A percentile compares a stretch with the other conserved stretches of the same genome.
Evolutionary conservation across 2,113 vertebrate genomes (phyloP).

Genomic region (Sarotherodon lohbergeri): DNA sequence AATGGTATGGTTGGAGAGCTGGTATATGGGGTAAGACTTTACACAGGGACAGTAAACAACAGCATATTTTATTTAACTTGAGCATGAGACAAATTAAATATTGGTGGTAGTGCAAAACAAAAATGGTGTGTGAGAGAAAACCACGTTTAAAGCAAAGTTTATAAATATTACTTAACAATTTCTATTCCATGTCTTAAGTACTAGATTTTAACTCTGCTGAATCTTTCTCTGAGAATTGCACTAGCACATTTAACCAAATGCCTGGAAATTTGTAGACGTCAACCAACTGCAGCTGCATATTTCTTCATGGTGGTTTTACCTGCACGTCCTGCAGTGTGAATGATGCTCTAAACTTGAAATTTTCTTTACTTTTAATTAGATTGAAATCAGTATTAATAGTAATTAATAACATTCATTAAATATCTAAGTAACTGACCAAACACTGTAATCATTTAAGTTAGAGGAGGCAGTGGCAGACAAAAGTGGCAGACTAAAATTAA

Average conservation of each 20-base stretch:
- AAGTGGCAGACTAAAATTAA: not conserved
- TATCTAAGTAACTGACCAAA: not conserved
- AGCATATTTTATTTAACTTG: not conserved
- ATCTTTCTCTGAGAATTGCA: not conserved
- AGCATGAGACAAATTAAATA: not conserved
- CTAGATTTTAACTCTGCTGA: not conserved
- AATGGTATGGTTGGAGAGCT: slow-evolving; percentile 99
- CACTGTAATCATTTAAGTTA: not conserved
- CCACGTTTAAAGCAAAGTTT: not conserved
- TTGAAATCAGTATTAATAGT: not conserved
- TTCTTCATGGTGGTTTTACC: not conserved
- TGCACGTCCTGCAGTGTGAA: not conserved
- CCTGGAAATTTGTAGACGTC: not conserved
- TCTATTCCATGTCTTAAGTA: not conserved
- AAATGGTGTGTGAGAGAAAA: not conserved
- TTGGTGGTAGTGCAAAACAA: not conserved
- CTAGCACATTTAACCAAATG: not conserved
- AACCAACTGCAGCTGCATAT: not conserved
- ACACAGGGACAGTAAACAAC: not conserved
- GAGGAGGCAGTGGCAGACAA: not conserved
- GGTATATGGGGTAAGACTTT: slow-evolving; percentile 84
- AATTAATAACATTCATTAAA: not conserved
- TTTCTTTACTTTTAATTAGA: not conserved
- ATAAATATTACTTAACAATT: not conserved
- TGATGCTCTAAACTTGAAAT: not conserved